Evolutionary conservation across 1,140 invertebrate genomes (phyloP), one percentile per base, ranked within the genome.

Genomic region (Atta cephalotes): DNA sequence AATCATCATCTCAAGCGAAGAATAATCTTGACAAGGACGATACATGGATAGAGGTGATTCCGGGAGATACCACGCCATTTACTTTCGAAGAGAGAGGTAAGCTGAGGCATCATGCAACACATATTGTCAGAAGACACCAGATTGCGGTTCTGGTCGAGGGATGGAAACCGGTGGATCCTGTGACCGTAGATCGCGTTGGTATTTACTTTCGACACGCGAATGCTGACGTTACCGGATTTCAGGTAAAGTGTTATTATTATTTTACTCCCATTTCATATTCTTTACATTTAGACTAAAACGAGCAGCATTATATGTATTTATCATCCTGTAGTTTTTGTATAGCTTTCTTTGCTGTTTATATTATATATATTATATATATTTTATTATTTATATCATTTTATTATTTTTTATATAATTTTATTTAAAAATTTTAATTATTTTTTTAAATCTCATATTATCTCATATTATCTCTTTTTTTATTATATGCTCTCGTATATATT

Each of bases 141-240:
- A 96, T 99, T 60, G 96, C 97, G 18, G 97, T 99, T 14, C 96
- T 97, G 80, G 97, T 99, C 25, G 98, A 99, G 88, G 98, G 98
- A 12, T 99, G 98, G 98, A 96, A 97, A 72, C 95, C 97, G 56
- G 96, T 98, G 78, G 96, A 97, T 88, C 98, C 99, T 18, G 97
- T 99, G 1, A 98, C 98, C 3, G 97, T 99, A 1, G 99, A 99
- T 95, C 97, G 98, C 95, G 98, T 99, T 18, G 99, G 99, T 1
- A 96, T 98, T 21, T 99, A 98, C 94, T 99, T 99, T 94, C 95
- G 99, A 77, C 96, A 98, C 89, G 97, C 98, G 1, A 96, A 96
- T 25, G 96, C 96, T 9, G 96, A 97, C 60, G 74, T 93, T 45
- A 89, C 85, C 71, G 88, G 80, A 49, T 89, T 93, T 65, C 92